These are phyloP conservation scores for Drosophila tripunctata DNA, from an alignment of 2,888 invertebrate genomes.

Conservation along the genomic window DNA sequence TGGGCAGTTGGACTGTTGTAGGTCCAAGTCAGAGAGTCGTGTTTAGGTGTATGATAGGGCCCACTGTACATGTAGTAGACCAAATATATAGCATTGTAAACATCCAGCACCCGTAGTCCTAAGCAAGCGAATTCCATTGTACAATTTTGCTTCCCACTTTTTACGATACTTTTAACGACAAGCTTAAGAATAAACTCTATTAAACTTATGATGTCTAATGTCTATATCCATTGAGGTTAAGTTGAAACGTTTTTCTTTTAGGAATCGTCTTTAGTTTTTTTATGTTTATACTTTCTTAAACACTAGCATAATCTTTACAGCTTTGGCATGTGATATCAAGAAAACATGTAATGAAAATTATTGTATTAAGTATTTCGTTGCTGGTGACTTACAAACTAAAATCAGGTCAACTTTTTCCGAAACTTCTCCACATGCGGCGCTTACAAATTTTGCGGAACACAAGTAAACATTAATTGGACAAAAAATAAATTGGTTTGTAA, in stretches of 20 bases:
- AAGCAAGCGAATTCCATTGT: slow-evolving; percentile 72
- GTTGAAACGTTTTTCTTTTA: background rate
- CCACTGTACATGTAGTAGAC: slow-evolving; percentile 76
- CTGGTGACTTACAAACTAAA: slow-evolving; percentile 30
- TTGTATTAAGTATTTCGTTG: slow-evolving; percentile 27
- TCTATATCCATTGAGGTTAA: background rate
- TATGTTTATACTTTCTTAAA: slow-evolving; percentile 37
- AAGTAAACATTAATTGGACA: slow-evolving; percentile 7
- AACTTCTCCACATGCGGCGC: slow-evolving; percentile 10
- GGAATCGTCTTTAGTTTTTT: slow-evolving; percentile 31
- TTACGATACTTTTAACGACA: slow-evolving; percentile 50
- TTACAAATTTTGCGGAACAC: slow-evolving; percentile 13
- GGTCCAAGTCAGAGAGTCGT: slow-evolving; percentile 46
- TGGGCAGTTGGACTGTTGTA: slow-evolving; percentile 18
- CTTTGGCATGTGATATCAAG: slow-evolving; percentile 62
- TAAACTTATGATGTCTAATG: slow-evolving; percentile 10
- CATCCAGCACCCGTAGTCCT: slow-evolving; percentile 52
- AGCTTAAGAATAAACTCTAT: slow-evolving; percentile 49
- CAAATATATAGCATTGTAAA: slow-evolving; percentile 75
- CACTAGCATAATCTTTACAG: slow-evolving; percentile 61
- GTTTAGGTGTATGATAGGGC: slow-evolving; percentile 41
- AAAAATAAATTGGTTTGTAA: slow-evolving; percentile 22
- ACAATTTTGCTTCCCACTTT: slow-evolving; percentile 69
- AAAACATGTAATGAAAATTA: slow-evolving; percentile 8
- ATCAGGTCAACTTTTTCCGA: slow-evolving; percentile 13